Conservation (phyloP, 2,113 vertebrate species). For the Chinchilla lanigera region DNA sequence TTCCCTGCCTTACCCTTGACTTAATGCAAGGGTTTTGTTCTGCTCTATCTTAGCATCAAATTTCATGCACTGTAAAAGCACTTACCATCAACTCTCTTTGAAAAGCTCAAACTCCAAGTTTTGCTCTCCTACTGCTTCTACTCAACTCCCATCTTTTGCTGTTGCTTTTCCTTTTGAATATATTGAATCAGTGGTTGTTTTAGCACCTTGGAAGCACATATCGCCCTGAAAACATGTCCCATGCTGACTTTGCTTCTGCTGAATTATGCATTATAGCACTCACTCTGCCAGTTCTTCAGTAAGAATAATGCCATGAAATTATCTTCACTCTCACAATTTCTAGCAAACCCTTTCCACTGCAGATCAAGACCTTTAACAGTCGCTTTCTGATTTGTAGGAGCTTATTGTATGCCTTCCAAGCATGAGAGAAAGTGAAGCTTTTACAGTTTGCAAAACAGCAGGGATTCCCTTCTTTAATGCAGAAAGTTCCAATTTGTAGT, state of each 20-base stretch:
- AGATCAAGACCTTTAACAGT: constrained; percentile 59
- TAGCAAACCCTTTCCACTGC: constrained; percentile 10
- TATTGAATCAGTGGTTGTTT: neutral
- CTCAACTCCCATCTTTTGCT: neutral
- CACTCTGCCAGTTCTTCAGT: neutral
- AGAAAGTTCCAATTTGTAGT: constrained; percentile 59
- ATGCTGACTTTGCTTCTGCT: constrained; percentile 5
- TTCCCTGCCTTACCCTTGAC: neutral
- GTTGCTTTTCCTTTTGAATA: neutral
- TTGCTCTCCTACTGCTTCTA: neutral
- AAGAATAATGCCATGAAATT: neutral
- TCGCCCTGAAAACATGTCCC: neutral
- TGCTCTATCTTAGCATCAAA: neutral
- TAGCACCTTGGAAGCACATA: constrained; percentile 24
- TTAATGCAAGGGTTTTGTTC: neutral
- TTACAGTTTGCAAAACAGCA: constrained; percentile 56
- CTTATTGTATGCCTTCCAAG: constrained; percentile 29
- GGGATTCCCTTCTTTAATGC: constrained; percentile 43
- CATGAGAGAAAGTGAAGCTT: constrained; percentile 44
- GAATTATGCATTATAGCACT: neutral
- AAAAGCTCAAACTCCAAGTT: neutral
- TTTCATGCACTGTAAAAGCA: neutral
- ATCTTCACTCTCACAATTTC: neutral
- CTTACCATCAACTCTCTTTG: neutral
- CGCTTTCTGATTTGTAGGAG: constrained; percentile 18